Conservation (phyloP, 1,140 invertebrate species). For the Musca vetustissima region DNA sequence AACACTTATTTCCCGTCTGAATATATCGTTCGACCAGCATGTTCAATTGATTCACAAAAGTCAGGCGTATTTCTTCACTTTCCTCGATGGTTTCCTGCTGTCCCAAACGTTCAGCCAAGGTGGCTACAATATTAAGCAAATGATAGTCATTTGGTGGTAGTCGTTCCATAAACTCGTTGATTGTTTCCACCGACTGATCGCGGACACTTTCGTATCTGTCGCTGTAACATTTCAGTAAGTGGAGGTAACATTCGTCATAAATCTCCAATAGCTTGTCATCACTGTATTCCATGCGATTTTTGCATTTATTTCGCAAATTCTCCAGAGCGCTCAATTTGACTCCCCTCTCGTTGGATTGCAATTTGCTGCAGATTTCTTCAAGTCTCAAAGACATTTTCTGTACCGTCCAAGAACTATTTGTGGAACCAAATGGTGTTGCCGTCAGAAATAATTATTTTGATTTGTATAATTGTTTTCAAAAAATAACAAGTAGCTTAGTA, state of each 20-base stretch:
- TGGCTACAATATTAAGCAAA: slow-evolving; percentile 74
- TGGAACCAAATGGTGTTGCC: not conserved
- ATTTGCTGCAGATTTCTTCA: slow-evolving; percentile 34
- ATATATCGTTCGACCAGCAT: slow-evolving; percentile 67
- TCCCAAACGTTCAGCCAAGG: slow-evolving; percentile 74
- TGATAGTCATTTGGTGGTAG: slow-evolving; percentile 67
- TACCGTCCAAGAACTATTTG: not conserved
- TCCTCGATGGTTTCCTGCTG: slow-evolving; percentile 75
- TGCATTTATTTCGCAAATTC: slow-evolving; percentile 2
- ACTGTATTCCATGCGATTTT: not conserved
- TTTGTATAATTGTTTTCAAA: slow-evolving; percentile 10
- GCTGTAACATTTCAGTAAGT: slow-evolving; percentile 60
- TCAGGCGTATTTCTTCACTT: slow-evolving; percentile 83
- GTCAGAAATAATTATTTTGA: not conserved
- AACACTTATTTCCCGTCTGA: slow-evolving; percentile 35
- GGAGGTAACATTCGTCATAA: slow-evolving; percentile 56
- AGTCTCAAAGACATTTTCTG: slow-evolving; percentile 3
- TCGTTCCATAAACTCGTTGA: slow-evolving; percentile 58
- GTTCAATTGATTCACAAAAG: slow-evolving; percentile 67
- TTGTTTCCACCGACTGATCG: slow-evolving; percentile 59
- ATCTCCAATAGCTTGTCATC: slow-evolving; percentile 31
- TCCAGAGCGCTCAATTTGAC: slow-evolving; percentile 34
- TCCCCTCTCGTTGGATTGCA: slow-evolving; percentile 38
- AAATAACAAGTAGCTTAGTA: slow-evolving; percentile 10
- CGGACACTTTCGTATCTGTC: slow-evolving; percentile 66